Percentiles rank a stretch among this genome's conserved stretches.
phyloP scores from a whole-genome alignment of 2,113 vertebrate genomes.

The Cnemophilus loriae region DNA sequence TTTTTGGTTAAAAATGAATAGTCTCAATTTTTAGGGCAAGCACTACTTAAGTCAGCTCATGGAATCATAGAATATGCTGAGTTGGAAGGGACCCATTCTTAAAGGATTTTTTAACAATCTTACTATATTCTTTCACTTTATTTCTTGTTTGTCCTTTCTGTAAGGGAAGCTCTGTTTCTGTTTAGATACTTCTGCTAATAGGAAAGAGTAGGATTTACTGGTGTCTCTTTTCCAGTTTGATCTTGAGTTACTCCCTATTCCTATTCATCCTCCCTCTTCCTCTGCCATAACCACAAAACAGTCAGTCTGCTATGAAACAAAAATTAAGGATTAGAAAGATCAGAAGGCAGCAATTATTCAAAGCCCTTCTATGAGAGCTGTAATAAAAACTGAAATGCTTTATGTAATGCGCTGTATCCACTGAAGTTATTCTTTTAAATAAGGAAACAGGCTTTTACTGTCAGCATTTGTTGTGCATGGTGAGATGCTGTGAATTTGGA shows the following conservation, averaged over 20 bases:
- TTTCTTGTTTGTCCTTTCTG: background rate
- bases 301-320: background rate
- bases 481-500: background rate
- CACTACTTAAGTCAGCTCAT: background rate
- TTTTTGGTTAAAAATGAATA: background rate
- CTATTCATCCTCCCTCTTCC: background rate
- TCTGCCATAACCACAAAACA: background rate
- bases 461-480: background rate
- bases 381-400: background rate
- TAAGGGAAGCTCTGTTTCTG: background rate
- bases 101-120: background rate
- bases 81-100: background rate
- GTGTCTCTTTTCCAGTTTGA: background rate
- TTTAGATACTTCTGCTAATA: background rate
- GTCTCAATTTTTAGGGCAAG: background rate
- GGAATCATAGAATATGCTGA: background rate
- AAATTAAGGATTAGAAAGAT: background rate
- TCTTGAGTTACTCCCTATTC: background rate
- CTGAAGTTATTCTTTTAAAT: background rate
- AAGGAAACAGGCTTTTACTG: background rate
- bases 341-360: background rate
- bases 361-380: background rate
- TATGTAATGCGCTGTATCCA: background rate
- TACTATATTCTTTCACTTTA: background rate
- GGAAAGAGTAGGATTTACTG: background rate